Evolutionary conservation across 92 coral and sea anemone species (phyloP), one percentile per base, ranked within the genome.

Genomic region (Meandrina meandrites): DNA sequence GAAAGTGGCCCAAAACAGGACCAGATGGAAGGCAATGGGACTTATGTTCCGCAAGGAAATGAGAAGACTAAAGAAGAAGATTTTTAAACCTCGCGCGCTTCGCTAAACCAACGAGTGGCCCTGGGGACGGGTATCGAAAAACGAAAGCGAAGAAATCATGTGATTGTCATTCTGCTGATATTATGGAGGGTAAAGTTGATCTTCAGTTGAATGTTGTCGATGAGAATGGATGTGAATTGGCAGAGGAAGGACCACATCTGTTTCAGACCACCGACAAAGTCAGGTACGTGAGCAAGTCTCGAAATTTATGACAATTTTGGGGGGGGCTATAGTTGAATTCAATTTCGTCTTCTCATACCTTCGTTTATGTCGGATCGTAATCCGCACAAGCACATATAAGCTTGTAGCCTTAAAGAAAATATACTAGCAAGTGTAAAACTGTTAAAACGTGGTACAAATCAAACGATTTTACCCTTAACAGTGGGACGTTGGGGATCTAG

Each of bases 161-260:
- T 60, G 68, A 60, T 24, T 60, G n/a, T 3, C 28, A 22, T 60
- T 60, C 12, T 5, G n/a, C 27, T 15, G 28, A 71, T 18, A 10
- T 8, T 0, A 45, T 77, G 81, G 81, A 77, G 12, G 35, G 81
- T 0, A n/a, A 47, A 24, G 57, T 77, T 7, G 36, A 27, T 11
- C 62, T 77, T 47, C 58, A 77, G 15, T 57, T 77, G 58, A 77
- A 53, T 30, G 37, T 77, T 47, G 81, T 77, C 22, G 81, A 77
- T 31, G 60, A 77, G 17, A 77, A 53, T 28, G 81, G 81, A 24
- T 47, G 37, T 77, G 81, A 77, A 48, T 53, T 77, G 21, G 27
- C 57, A 30, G 62, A n/a, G 0, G 19, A 77, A 77, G 58, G 40
- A 21, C 57, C 57, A 27, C 31, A 47, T 53, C 62, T 53, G 22